Evolutionary conservation across 2,797 vertebrate genomes (phyloP), one percentile per base, ranked within the genome.

Genomic region (Phataginus tetradactyla): DNA sequence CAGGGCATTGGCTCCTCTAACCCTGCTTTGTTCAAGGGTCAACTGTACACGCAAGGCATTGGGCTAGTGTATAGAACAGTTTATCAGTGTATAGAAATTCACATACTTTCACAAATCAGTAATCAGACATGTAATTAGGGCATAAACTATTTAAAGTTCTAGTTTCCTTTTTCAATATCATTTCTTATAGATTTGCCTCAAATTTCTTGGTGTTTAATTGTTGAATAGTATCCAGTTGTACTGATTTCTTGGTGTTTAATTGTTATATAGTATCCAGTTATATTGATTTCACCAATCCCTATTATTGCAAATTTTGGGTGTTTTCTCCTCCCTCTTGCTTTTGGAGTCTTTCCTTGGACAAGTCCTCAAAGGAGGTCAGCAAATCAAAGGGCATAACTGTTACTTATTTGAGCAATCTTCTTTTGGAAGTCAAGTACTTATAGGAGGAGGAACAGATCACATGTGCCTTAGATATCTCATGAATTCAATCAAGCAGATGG

Each of bases 321-420:
- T 69, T 86, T 83, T 68, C 53, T 69, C 39, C 42, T 27, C 37
- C 20, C 18, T 75, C 49, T 80, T 14, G 17, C 57, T 95, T 93
- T 77, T 90, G 27, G 29, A 75, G 87, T 32, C 64, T 77, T 83
- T 39, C 51, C 69, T 78, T 42, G 1, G 14, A 92, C 32, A 80
- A 91, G 83, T 94, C n/a, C 53, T 94, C 74, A 83, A 87, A 92
- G 14, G 74, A 96, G 34, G 20, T 79, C 96, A 84, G 55, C 27
- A 85, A 45, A 80, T 85, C 78, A 78, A 86, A 90, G 39, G 34
- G 32, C 42, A 57, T 81, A 42, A 64, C 39, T n/a, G 5, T 90
- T 86, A 69, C 10, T 63, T 86, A 87, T 79, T 83, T 84, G 81
- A 85, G 45, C 57, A 69, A 49, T 75, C 51, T 71, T 69, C 42